Evolutionary conservation across 2,888 invertebrate genomes (phyloP).

Genomic region (Machimus rusticus): DNA sequence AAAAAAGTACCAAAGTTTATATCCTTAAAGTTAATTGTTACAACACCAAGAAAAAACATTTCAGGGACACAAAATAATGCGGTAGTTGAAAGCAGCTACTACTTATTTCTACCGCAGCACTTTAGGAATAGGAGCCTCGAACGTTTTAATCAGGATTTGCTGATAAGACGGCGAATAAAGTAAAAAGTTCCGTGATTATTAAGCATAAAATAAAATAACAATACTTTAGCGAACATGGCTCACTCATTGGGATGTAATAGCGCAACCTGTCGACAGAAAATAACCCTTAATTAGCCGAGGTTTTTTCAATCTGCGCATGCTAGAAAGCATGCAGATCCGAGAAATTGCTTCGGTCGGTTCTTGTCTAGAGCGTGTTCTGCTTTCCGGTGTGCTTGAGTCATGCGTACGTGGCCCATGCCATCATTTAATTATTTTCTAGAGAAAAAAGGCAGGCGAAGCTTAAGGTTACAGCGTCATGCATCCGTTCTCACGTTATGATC

Average conservation of each 20-base stretch:
- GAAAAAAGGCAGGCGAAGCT: not conserved
- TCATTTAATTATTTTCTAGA: conserved; percentile 23
- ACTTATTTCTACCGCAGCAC: not conserved
- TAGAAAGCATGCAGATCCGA: not conserved
- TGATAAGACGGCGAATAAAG: not conserved
- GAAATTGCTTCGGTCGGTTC: not conserved
- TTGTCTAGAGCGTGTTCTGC: not conserved
- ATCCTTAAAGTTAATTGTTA: too few species aligned
- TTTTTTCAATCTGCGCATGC: not conserved
- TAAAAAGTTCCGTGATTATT: not conserved
- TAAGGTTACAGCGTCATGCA: conserved; percentile 33
- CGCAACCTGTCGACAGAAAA: not conserved
- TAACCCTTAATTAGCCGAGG: not conserved
- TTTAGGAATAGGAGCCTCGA: not conserved
- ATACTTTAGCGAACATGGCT: not conserved
- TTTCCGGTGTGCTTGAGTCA: not conserved
- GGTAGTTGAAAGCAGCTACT: not conserved
- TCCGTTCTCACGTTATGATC: conserved; percentile 37
- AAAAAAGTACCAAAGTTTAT: too few species aligned
- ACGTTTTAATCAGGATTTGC: not conserved
- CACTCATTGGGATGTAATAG: not conserved
- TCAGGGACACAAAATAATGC: not conserved
- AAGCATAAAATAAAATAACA: not conserved
- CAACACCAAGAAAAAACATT: not conserved
- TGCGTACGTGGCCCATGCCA: not conserved